Conservation (phyloP, 2,888 invertebrate genomes). For the Anthoptus insignis region DNA sequence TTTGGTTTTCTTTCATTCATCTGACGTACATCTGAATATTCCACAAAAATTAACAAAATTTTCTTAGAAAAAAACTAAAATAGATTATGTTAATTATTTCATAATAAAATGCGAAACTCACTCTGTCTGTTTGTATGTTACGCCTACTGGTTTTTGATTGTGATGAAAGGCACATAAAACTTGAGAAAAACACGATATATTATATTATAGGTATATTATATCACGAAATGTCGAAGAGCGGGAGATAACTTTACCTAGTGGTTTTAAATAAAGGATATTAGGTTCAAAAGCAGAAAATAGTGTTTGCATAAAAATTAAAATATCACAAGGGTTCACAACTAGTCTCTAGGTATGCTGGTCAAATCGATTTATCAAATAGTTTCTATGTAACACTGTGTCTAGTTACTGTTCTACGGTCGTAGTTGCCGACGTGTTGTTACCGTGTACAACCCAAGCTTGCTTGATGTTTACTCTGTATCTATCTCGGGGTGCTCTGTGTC, state of each 20-base stretch:
- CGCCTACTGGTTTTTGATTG: no score
- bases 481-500: conserved; percentile 61
- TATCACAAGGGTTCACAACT: conserved; percentile 15
- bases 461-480: conserved; percentile 52
- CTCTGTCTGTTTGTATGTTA: no score
- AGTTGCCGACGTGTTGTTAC: no score
- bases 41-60: no score
- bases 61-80: no score
- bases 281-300: conserved; percentile 22
- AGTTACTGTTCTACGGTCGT: neutral
- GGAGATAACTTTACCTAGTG: neutral
- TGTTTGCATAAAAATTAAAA: conserved; percentile 23
- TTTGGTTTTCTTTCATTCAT: no score
- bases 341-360: conserved; percentile 6
- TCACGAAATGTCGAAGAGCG: neutral
- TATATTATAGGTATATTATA: no score
- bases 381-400: neutral
- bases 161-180: no score
- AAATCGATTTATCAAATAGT: neutral
- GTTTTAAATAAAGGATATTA: neutral
- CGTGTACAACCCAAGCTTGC: conserved; percentile 58
- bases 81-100: no score
- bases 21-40: no score
- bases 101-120: no score
- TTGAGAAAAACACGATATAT: neutral